phyloP scores from a whole-genome alignment of 2,888 invertebrate genomes.

The Unio delphinus region DNA sequence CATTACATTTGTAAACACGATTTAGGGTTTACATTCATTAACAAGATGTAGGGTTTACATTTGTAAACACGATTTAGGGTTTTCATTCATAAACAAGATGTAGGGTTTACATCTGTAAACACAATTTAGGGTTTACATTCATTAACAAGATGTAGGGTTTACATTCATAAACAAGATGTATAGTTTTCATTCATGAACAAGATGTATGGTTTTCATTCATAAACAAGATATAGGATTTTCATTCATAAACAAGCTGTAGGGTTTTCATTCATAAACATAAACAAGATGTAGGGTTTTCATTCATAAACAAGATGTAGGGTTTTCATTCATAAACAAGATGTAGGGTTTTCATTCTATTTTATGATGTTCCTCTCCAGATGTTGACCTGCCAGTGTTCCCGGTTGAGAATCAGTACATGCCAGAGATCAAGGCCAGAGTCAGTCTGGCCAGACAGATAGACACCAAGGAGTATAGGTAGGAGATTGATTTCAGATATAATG shows the following conservation, averaged over 20 bases:
- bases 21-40: background rate
- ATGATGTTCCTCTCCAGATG: slow-evolving; percentile 74
- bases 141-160: no score
- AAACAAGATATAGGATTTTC: no score
- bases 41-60: background rate
- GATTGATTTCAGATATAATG: background rate
- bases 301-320: background rate
- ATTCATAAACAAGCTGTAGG: background rate
- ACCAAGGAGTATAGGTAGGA: slow-evolving; percentile 78
- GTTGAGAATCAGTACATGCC: slow-evolving; percentile 78
- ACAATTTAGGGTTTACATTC: background rate
- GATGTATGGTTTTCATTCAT: background rate
- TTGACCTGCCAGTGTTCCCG: slow-evolving; percentile 89
- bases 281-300: background rate
- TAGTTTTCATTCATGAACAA: background rate
- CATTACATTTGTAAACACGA: no score
- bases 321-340: background rate
- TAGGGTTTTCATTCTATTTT: background rate
- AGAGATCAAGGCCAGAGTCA: slow-evolving; percentile 81
- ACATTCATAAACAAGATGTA: background rate
- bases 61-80: no score
- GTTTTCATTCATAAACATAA: background rate
- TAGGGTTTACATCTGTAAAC: background rate
- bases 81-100: background rate
- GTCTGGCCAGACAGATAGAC: slow-evolving; percentile 86